Evolutionary conservation across 1,140 invertebrate genomes (phyloP), one percentile per base, ranked within the genome.

Genomic region (Galendromus occidentalis): DNA sequence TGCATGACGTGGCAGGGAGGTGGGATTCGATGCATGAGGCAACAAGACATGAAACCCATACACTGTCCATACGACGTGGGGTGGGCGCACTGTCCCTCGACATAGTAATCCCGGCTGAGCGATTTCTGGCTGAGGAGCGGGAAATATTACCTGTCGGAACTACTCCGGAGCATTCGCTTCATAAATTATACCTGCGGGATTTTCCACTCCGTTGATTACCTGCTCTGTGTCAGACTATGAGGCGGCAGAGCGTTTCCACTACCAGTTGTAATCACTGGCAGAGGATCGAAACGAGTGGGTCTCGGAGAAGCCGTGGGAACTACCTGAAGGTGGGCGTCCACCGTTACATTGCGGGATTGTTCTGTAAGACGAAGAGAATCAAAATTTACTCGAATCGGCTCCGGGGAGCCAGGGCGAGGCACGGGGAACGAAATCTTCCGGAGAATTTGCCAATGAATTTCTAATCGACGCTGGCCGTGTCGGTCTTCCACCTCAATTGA

Each of bases 41-140:
- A 59, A 22, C 51, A 59, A 17, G 51, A 20, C 51, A 59, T 59
- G 33, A 59, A 59, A 6, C 22, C 51, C 51, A 59, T 20, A 59
- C 51, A 59, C 9, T 59, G 51, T 17, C 51, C 51, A 9, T 59
- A 59, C 14, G 51, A 59, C 20, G 51, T 59, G 14, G 51, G 51
- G 22, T 59, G 51, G 20, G 33, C 14, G 22, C 51, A 59, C 25
- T 59, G 51, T n/a, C 51, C 51, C 20, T 59, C 51, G 14, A 59
- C 22, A 9, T 59, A 59, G 22, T 20, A 59, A 20, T 59, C 51
- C 17, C 51, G 4, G 4, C 33, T 17, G 22, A 14, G 14, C 51
- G 51, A 59, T 22, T 59, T 33, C 22, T 25, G 51, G 5, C 33
- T 25, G 51, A 17, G 22, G 25, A 59, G 5, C 2, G 5, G 25